Evolutionary conservation across 2,888 invertebrate species (phyloP).

Genomic region (Thecocarcelia acutangulata): DNA sequence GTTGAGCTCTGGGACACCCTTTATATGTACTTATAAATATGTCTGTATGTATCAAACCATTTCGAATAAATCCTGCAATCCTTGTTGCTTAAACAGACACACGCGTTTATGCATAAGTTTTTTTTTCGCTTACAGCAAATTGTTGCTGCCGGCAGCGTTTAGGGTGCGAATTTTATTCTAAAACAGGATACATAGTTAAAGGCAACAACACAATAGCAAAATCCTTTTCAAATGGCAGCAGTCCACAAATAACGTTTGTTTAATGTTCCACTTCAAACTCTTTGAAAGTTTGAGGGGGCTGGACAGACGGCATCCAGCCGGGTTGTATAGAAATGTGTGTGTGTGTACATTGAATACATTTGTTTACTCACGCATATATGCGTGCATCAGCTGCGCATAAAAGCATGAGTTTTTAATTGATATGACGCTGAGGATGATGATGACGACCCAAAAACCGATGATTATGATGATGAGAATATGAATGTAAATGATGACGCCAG

Average conservation of each 20-base stretch:
- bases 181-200: conserved; percentile 58
- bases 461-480: not conserved
- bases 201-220: conserved; percentile 23
- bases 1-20: too few species aligned
- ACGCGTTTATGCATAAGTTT: conserved; percentile 3
- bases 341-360: conserved; percentile 6
- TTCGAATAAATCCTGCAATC: conserved; percentile 43
- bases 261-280: conserved; percentile 21
- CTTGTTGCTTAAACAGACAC: conserved; percentile 45
- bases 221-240: conserved; percentile 32
- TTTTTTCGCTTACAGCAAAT: conserved; percentile 15
- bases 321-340: not conserved
- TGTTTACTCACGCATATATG: conserved; percentile 58
- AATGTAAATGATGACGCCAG: conserved; percentile 38
- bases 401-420: conserved; percentile 61
- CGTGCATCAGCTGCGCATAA: conserved; percentile 67
- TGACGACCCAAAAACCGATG: not conserved
- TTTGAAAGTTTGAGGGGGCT: conserved; percentile 31
- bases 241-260: conserved; percentile 53
- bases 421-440: conserved; percentile 52
- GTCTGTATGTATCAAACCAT: not conserved
- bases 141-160: conserved; percentile 30
- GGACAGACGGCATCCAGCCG: conserved; percentile 29
- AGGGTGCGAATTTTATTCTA: conserved; percentile 62
- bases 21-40: not conserved